phyloP scores from a whole-genome alignment of 2,888 invertebrate genomes.

The Troilus luridus region DNA sequence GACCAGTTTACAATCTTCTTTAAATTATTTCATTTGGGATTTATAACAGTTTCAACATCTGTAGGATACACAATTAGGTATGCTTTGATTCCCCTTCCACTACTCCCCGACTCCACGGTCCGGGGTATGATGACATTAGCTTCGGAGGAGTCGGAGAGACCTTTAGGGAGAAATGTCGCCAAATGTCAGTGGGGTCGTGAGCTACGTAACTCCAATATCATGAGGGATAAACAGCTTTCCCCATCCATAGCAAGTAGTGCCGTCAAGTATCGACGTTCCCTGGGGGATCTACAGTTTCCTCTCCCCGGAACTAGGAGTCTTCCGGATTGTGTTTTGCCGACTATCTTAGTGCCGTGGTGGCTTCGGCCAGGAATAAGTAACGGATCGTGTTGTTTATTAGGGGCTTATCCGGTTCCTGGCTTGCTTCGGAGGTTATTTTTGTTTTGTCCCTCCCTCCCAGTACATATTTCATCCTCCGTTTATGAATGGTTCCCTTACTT shows the following conservation, averaged over 20 bases:
- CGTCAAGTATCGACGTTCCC: not conserved
- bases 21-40: no score
- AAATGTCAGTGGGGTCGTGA: constrained; percentile 15
- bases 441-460: not conserved
- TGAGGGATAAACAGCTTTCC: not conserved
- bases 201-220: not conserved
- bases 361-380: constrained; percentile 33
- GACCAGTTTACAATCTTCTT: no score
- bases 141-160: not conserved
- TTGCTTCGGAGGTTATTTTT: not conserved
- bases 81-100: not conserved
- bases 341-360: not conserved
- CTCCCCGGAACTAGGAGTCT: not conserved
- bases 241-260: not conserved
- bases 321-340: constrained; percentile 36
- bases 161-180: constrained; percentile 44
- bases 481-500: not conserved
- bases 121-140: constrained; percentile 13
- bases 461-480: constrained; percentile 12
- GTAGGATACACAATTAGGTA: not conserved
- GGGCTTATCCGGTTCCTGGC: constrained; percentile 19
- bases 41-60: not conserved
- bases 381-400: constrained; percentile 46
- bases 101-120: not conserved
- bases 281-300: not conserved